These are phyloP conservation scores for Camponotus vicinus DNA, from an alignment of 1,140 invertebrate genomes.

Conservation along the genomic window DNA sequence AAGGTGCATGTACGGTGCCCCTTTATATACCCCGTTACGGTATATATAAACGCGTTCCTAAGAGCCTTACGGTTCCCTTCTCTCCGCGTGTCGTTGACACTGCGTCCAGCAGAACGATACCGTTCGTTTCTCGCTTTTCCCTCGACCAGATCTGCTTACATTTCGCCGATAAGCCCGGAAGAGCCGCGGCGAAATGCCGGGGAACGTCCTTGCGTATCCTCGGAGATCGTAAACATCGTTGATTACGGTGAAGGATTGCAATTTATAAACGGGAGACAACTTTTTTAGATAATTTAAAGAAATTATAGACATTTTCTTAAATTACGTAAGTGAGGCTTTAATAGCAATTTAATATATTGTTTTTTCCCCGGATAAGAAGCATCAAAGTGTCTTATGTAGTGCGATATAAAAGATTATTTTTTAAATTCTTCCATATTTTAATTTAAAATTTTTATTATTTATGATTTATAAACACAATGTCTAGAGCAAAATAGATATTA, in stretches of 20 bases:
- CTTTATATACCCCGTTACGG: slow-evolving; percentile 62
- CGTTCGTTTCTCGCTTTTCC: slow-evolving; percentile 67
- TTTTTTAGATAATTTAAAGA: slow-evolving; percentile 12
- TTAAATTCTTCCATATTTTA: background rate
- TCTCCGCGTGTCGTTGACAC: slow-evolving; percentile 68
- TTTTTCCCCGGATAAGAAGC: background rate
- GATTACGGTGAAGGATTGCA: background rate
- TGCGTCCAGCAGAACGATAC: slow-evolving; percentile 61
- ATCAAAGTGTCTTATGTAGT: background rate
- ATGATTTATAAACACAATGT: background rate
- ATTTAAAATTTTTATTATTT: too few relatives aligned
- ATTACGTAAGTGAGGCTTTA: background rate
- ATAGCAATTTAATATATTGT: background rate
- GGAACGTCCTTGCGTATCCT: slow-evolving; percentile 46
- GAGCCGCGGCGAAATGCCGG: slow-evolving; percentile 13
- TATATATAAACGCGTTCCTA: slow-evolving; percentile 64
- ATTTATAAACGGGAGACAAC: slow-evolving; percentile 4
- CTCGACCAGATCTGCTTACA: slow-evolving; percentile 47
- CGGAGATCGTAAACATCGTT: background rate
- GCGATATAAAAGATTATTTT: too few relatives aligned
- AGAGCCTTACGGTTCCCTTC: slow-evolving; percentile 68
- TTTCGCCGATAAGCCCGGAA: slow-evolving; percentile 53
- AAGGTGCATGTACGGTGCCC: slow-evolving; percentile 30
- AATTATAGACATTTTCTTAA: slow-evolving; percentile 14
- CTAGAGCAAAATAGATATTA: background rate